Base-by-base conservation (phyloP, 2,113 vertebrate genomes). In the Odontophorus gujanensis region DNA sequence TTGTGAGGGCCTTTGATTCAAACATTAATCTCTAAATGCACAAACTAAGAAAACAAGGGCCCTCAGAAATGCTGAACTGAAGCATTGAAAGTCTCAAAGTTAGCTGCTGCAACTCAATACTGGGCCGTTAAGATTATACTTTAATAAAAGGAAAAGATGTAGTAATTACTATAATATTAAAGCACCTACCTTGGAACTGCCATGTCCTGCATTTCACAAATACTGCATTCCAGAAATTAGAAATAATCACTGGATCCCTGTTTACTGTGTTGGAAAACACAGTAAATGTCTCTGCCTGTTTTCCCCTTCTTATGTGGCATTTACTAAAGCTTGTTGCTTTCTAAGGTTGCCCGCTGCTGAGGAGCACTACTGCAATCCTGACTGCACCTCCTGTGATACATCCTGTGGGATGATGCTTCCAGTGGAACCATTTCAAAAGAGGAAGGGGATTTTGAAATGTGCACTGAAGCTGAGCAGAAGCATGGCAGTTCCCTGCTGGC, bases 1-100 rank as follows among this genome's bases (percentile, higher is more conserved):
- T 93, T 83, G 65, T 32, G 5, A 78, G 68, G 59, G 80, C 80
- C 68, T 85, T 90, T 69, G 73, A 71, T 51, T 83, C 76, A 30
- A 63, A 40, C 73, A 68, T 61, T 47, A 11, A 42, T 42, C 68
- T 66, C 42, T 42, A 81, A 90, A 75, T 59, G 80, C 72, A 72
- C 34, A 85, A 66, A 32, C 59, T 17, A 63, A 36, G 62, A 38
- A 80, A 81, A 92, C 51, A 92, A 93, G 16, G 19, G 11, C 50
- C 83, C 76, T 88, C 36, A 78, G 85, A 81, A 67, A 71, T 71
- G 38, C 80, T 40, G 3, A 81, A 63, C 47, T 34, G 50, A 21
- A 42, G 43, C 36, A 24, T 45, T 61, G 0, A 0, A 4, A 69
- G 63, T 45, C 59, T 59, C 55, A 42, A 50, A 71, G 38, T 69